phyloP scores from a whole-genome alignment of 2,797 vertebrate genomes.

The Tamandua tetradactyla region DNA sequence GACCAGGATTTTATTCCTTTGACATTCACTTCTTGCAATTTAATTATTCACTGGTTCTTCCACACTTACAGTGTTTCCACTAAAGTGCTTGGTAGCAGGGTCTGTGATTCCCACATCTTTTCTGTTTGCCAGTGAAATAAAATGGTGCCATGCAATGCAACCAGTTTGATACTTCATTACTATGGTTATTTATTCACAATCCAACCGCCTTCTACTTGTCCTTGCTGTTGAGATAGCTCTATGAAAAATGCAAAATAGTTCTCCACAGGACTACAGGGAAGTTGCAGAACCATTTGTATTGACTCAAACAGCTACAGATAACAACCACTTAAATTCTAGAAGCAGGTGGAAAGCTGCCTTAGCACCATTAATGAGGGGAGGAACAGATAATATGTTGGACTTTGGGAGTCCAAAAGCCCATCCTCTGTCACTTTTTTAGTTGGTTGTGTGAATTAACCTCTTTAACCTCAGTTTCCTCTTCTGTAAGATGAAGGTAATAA shows the following conservation, averaged over 20 bases:
- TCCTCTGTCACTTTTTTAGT: background rate
- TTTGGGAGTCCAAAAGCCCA: background rate
- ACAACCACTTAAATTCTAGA: background rate
- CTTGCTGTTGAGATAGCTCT: background rate
- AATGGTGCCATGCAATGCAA: background rate
- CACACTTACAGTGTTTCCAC: background rate
- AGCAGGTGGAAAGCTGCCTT: background rate
- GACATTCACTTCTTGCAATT: slow-evolving; percentile 9
- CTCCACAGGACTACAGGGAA: background rate
- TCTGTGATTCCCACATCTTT: background rate
- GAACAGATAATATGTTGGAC: background rate
- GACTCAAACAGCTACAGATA: slow-evolving; percentile 19
- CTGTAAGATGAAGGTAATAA: slow-evolving; percentile 21
- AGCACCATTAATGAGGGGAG: background rate
- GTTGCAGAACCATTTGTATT: background rate
- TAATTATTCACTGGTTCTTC: background rate
- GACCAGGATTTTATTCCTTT: background rate
- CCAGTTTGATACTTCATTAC: background rate
- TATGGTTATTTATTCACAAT: background rate
- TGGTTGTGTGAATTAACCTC: background rate
- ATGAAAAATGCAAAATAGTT: background rate
- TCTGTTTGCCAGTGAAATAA: background rate
- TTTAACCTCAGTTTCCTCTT: slow-evolving; percentile 4
- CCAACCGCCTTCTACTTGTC: background rate
- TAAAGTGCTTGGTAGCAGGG: background rate